Evolutionary conservation across 1,140 invertebrate genomes (phyloP).

Genomic region (Rhopalosiphum maidis): DNA sequence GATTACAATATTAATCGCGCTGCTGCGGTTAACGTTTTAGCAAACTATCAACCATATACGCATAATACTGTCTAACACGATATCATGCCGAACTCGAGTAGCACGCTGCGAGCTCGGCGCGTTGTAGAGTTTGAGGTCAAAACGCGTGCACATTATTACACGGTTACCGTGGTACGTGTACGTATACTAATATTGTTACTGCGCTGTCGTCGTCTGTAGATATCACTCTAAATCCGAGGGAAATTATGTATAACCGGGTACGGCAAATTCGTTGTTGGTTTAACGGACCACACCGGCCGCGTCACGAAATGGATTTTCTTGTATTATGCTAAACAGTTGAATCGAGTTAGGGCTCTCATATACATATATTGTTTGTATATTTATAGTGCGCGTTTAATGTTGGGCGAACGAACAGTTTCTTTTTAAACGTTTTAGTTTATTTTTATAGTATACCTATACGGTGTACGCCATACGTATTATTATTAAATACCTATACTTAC

Average conservation of each 20-base stretch:
- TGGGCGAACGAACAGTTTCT: not conserved
- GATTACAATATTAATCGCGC: not conserved
- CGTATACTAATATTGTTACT: not conserved
- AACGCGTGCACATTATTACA: not conserved
- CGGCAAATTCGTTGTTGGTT: not conserved
- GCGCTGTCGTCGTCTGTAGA: not conserved
- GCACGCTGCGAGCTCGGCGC: not conserved
- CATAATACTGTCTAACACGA: not conserved
- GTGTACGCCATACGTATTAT: not conserved
- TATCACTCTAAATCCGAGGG: not conserved
- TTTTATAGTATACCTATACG: not conserved
- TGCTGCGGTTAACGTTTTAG: not conserved
- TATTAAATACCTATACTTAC: not conserved
- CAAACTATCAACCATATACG: not conserved
- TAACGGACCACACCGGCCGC: not conserved
- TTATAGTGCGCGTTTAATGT: not conserved
- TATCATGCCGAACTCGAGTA: not conserved
- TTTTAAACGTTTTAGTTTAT: not conserved
- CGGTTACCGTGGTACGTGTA: not conserved
- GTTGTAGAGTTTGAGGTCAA: not conserved
- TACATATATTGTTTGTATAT: not conserved
- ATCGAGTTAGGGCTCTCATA: not conserved
- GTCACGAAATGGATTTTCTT: not conserved
- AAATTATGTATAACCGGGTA: not conserved
- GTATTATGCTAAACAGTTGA: slow-evolving; percentile 17